Percentiles rank a stretch among this genome's conserved stretches.
These are phyloP conservation scores for Toxotes jaculatrix DNA, from an alignment of 2,113 vertebrate genomes.

Conservation along the genomic window DNA sequence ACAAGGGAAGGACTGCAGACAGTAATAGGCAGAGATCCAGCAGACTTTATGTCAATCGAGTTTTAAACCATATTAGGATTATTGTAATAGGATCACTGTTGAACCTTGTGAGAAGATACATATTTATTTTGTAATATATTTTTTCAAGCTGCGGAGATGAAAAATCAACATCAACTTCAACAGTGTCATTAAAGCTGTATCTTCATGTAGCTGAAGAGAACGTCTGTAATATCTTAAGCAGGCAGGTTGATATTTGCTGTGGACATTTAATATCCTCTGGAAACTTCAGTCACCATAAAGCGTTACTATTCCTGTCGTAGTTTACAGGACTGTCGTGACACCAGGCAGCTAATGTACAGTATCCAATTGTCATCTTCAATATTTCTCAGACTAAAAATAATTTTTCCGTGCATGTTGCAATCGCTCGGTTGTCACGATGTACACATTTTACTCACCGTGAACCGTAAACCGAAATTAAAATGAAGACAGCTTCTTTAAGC, in stretches of 20 bases:
- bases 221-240: not conserved
- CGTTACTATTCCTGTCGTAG: not conserved
- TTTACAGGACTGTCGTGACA: not conserved
- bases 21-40: slow-evolving; percentile 42
- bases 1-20: slow-evolving; percentile 41
- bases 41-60: slow-evolving; percentile 51
- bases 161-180: not conserved
- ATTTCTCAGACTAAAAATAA: not conserved
- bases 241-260: not conserved
- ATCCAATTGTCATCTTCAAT: not conserved
- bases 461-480: not conserved
- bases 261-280: not conserved
- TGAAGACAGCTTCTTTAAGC: not conserved
- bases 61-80: slow-evolving; percentile 52
- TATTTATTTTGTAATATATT: slow-evolving; percentile 25
- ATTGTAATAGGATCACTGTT: slow-evolving; percentile 50
- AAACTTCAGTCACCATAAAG: not conserved
- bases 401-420: not conserved
- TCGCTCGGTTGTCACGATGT: not conserved
- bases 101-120: slow-evolving; percentile 23
- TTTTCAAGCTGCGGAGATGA: slow-evolving; percentile 22
- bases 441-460: not conserved
- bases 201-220: not conserved
- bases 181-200: not conserved
- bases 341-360: not conserved